Conservation (phyloP, 2,888 invertebrate genomes). For the Drosophila neonasuta region DNA sequence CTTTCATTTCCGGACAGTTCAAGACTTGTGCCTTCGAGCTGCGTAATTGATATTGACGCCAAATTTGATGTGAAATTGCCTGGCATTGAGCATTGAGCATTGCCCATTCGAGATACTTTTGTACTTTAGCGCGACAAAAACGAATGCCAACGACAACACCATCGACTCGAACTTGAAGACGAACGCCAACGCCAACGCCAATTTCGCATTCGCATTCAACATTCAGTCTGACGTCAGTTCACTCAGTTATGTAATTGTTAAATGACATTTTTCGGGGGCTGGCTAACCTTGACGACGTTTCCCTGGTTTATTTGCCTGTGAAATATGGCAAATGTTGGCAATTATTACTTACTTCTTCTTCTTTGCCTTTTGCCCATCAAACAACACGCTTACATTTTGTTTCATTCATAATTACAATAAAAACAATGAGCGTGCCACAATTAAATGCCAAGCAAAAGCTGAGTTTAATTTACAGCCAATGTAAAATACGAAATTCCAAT, state of each 20-base stretch:
- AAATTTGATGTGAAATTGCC: constrained; percentile 72
- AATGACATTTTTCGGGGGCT: constrained; percentile 49
- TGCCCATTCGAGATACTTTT: constrained; percentile 21
- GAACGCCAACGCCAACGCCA: constrained; percentile 6
- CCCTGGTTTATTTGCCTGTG: constrained; percentile 66
- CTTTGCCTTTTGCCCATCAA: constrained; percentile 21
- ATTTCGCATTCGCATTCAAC: constrained; percentile 2
- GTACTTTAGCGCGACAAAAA: constrained; percentile 22
- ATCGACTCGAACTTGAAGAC: neutral
- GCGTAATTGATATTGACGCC: constrained; percentile 75
- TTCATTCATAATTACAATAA: constrained; percentile 31
- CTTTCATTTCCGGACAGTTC: constrained; percentile 65
- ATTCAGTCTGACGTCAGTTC: constrained; percentile 45
- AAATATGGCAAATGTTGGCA: constrained; percentile 68
- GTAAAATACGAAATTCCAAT: neutral
- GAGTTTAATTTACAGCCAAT: neutral
- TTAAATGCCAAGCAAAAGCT: constrained; percentile 5
- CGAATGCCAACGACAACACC: constrained; percentile 19
- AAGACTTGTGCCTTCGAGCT: constrained; percentile 41
- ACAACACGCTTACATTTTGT: constrained; percentile 33
- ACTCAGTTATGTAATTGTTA: constrained; percentile 66
- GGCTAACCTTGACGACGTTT: constrained; percentile 50
- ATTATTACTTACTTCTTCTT: constrained; percentile 62
- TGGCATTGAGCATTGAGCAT: constrained; percentile 40
- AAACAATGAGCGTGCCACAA: constrained; percentile 21